Percentiles rank a stretch among this genome's conserved stretches.
phyloP scores from a whole-genome alignment of 2,888 invertebrate species.

The Pristionchus fissidentatus region DNA sequence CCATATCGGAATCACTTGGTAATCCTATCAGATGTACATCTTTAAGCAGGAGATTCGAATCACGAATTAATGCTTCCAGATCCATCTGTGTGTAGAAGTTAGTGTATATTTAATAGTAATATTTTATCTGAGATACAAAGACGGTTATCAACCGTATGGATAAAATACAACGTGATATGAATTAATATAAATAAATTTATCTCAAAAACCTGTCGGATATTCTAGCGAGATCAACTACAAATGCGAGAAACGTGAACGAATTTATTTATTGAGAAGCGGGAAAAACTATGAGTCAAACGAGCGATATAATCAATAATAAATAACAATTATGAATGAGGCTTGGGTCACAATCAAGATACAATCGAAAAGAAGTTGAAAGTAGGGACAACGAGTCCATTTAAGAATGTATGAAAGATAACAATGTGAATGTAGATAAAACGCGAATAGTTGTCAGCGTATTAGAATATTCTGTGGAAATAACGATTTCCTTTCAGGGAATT shows the following conservation, averaged over 20 bases:
- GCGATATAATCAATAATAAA: neutral
- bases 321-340: neutral
- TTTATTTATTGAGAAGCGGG: no score
- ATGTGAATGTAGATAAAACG: neutral
- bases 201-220: neutral
- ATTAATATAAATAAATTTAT: conserved; percentile 12
- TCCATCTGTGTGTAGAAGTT: conserved; percentile 56
- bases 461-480: neutral
- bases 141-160: neutral
- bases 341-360: neutral
- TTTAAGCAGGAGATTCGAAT: conserved; percentile 60
- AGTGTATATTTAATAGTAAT: neutral
- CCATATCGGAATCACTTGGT: conserved; percentile 45
- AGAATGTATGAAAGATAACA: neutral
- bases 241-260: no score
- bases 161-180: neutral
- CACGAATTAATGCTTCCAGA: conserved; percentile 58
- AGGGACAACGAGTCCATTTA: neutral
- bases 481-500: conserved; percentile 38
- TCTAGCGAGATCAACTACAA: neutral
- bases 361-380: neutral
- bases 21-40: conserved; percentile 53
- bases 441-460: conserved; percentile 4
- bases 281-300: no score
- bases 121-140: neutral